phyloP scores from a whole-genome alignment of 92 coral and sea anemone genomes.

The Phymanthus crucifer region DNA sequence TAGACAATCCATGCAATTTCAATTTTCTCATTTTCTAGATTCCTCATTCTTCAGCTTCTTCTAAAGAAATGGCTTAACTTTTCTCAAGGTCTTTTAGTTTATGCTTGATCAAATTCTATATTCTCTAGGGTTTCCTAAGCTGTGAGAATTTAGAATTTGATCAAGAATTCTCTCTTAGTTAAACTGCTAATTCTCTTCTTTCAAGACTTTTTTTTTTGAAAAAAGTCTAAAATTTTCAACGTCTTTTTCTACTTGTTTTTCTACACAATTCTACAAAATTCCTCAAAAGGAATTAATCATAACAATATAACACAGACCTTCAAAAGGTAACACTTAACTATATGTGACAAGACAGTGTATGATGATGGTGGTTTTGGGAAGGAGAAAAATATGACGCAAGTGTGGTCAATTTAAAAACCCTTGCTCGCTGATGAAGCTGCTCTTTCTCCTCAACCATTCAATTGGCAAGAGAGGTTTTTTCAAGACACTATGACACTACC shows the following conservation, averaged over 20 bases:
- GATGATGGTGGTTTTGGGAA: background rate
- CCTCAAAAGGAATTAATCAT: background rate
- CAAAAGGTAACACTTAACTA: conserved; percentile 8
- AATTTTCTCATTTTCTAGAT: background rate
- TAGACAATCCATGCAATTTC: background rate
- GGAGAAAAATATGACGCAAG: conserved; percentile 14
- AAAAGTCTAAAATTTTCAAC: background rate
- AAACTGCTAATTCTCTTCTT: background rate
- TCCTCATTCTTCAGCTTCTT: background rate
- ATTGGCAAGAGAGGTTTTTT: conserved; percentile 17
- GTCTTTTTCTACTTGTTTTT: conserved; percentile 1
- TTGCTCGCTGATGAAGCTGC: conserved; percentile 23
- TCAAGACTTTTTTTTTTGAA: background rate
- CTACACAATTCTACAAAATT: conserved; percentile 2
- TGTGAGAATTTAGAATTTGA: background rate
- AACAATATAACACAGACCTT: background rate
- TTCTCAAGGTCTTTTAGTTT: background rate
- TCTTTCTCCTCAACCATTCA: background rate
- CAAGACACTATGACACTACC: conserved; percentile 68
- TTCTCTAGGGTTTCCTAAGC: background rate
- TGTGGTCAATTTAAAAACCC: conserved; percentile 9
- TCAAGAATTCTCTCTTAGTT: background rate
- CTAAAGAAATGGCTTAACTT: background rate
- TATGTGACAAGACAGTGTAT: background rate
- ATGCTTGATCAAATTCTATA: background rate